Conservation (phyloP, 2,888 invertebrate genomes). For the Muschampia plurimacula region DNA sequence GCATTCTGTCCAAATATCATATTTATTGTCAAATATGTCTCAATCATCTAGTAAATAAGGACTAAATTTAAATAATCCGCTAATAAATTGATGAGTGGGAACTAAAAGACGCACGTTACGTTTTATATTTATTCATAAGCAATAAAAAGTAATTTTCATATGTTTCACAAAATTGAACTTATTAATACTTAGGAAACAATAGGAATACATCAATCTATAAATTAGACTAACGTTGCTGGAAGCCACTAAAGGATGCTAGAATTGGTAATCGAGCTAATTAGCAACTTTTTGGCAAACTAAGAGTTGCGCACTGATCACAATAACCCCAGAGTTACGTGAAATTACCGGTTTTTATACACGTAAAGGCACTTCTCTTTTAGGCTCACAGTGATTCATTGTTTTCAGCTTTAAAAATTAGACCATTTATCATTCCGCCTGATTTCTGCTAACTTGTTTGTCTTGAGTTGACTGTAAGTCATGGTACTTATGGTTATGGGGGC, state of each 20-base stretch:
- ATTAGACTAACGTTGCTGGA: constrained; percentile 64
- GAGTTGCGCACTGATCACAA: constrained; percentile 29
- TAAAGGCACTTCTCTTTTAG: constrained; percentile 79
- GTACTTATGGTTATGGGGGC: background rate
- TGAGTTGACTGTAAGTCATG: background rate
- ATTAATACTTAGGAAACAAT: constrained; percentile 65
- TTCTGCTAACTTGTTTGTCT: background rate
- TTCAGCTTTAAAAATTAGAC: constrained; percentile 15
- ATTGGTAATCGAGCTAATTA: constrained; percentile 42
- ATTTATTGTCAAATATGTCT: too few relatives aligned
- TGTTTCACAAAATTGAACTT: constrained; percentile 76
- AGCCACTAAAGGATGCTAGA: constrained; percentile 65
- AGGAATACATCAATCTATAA: constrained; percentile 59
- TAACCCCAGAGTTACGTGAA: constrained; percentile 51
- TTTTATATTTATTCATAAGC: constrained; percentile 84
- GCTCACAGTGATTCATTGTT: constrained; percentile 38
- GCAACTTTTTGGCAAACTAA: constrained; percentile 55
- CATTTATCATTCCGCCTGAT: constrained; percentile 9
- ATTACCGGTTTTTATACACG: constrained; percentile 60
- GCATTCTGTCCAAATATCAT: too few relatives aligned
- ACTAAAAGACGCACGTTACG: constrained; percentile 50
- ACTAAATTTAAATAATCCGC: too few relatives aligned
- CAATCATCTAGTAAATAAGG: too few relatives aligned
- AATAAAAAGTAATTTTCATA: constrained; percentile 82
- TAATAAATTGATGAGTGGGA: background rate